A percentile compares a stretch with the other conserved stretches of the same genome.
Conservation (phyloP, 2,888 invertebrate genomes). For the Leptopterna dolabrata region DNA sequence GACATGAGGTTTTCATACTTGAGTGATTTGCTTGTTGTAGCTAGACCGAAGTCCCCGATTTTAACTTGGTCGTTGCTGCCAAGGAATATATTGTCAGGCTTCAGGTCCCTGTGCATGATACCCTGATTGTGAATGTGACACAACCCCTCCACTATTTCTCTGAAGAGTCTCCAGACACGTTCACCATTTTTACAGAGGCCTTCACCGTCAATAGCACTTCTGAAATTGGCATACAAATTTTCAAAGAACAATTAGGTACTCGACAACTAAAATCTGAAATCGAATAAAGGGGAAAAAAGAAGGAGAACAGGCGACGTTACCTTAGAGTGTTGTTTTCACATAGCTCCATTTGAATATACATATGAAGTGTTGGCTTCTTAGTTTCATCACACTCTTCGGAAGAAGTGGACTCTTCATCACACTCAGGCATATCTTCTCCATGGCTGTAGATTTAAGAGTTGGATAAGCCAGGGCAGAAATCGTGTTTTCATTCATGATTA, state of each 20-base stretch:
- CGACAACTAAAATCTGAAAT: no score
- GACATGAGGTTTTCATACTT: no score
- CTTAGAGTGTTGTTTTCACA: conserved; percentile 95
- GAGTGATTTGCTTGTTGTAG: conserved; percentile 76
- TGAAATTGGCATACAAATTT: conserved; percentile 62
- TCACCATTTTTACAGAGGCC: conserved; percentile 80
- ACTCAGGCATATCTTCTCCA: background rate
- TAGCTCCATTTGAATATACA: conserved; percentile 98
- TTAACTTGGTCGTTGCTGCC: conserved; percentile 95
- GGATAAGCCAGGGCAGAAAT: no score
- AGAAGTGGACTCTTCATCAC: background rate
- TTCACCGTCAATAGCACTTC: conserved; percentile 87
- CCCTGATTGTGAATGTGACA: conserved; percentile 94
- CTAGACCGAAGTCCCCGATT: conserved; percentile 97
- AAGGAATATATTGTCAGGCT: conserved; percentile 94
- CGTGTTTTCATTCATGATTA: no score
- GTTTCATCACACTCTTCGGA: background rate
- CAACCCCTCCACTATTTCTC: conserved; percentile 93
- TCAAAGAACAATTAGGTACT: background rate
- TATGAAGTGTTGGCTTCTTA: conserved; percentile 70
- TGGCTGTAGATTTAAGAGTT: background rate
- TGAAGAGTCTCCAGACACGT: conserved; percentile 89
- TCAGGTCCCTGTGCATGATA: conserved; percentile 86
- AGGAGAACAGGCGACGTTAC: conserved; percentile 62
- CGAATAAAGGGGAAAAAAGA: background rate